Percentiles rank a stretch among this genome's conserved stretches.
Evolutionary conservation across 2,888 invertebrate genomes (phyloP).

Genomic region (Trachelus tabidus): DNA sequence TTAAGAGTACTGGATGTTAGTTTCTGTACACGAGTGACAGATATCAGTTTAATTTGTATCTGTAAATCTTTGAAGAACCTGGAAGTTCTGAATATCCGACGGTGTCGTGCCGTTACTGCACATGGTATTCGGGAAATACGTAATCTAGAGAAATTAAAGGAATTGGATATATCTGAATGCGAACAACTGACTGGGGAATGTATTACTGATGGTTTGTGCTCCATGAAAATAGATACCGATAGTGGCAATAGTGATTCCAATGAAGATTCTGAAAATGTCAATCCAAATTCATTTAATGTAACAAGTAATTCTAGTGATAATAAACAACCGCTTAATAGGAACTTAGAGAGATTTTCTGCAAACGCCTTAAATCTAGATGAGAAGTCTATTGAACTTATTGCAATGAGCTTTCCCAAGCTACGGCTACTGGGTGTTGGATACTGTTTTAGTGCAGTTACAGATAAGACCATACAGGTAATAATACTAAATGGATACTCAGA

Average conservation of each 20-base stretch:
- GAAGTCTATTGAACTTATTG: slow-evolving; percentile 71
- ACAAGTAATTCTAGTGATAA: not conserved
- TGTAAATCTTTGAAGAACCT: slow-evolving; percentile 71
- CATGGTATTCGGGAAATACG: slow-evolving; percentile 70
- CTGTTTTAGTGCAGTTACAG: slow-evolving; percentile 79
- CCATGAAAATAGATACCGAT: not conserved
- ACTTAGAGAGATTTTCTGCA: slow-evolving; percentile 70
- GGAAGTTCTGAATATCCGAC: slow-evolving; percentile 72
- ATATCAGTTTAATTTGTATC: slow-evolving; percentile 72
- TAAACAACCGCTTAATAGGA: slow-evolving; percentile 61
- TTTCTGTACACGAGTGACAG: slow-evolving; percentile 74
- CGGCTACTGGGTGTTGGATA: slow-evolving; percentile 74
- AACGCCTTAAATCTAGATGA: slow-evolving; percentile 74
- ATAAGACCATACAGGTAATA: slow-evolving; percentile 69
- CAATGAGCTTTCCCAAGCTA: slow-evolving; percentile 71
- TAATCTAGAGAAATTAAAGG: slow-evolving; percentile 69
- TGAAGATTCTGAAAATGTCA: slow-evolving; percentile 25
- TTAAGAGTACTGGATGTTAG: slow-evolving; percentile 74
- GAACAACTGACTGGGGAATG: slow-evolving; percentile 74
- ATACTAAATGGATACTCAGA: not conserved
- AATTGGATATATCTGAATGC: slow-evolving; percentile 76
- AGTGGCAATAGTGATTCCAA: not conserved
- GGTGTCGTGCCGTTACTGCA: slow-evolving; percentile 76
- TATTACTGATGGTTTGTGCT: slow-evolving; percentile 72
- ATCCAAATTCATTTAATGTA: slow-evolving; percentile 17